Conservation (phyloP, 2,888 invertebrate species). For the Diloba caeruleocephala region DNA sequence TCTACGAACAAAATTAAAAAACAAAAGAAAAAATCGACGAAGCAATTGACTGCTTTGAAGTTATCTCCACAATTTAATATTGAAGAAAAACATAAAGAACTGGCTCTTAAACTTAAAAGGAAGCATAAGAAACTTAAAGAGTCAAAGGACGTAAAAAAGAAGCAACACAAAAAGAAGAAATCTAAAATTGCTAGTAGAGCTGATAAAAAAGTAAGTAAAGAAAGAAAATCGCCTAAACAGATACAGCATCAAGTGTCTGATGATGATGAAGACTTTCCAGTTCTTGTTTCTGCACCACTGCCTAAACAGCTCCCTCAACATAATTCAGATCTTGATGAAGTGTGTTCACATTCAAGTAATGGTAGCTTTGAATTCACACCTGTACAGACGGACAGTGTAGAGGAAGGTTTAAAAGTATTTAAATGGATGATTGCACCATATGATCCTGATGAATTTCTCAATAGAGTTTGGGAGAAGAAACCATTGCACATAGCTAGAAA, state of each 20-base stretch:
- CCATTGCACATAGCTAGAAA: conserved; percentile 92
- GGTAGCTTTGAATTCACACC: conserved; percentile 73
- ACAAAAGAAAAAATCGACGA: conserved; percentile 56
- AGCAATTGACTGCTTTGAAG: conserved; percentile 36
- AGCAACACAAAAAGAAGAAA: conserved; percentile 73
- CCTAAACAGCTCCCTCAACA: conserved; percentile 11
- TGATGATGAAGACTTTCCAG: conserved; percentile 65
- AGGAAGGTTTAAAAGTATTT: conserved; percentile 90
- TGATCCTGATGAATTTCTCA: conserved; percentile 89
- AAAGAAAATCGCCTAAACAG: conserved; percentile 28
- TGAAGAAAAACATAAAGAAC: conserved; percentile 55
- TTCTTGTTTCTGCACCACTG: conserved; percentile 53
- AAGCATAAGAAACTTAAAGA: conserved; percentile 67
- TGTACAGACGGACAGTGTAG: conserved; percentile 85
- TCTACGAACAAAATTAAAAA: conserved; percentile 63
- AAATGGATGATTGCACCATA: conserved; percentile 93
- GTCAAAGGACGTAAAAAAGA: conserved; percentile 71
- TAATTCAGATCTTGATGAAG: conserved; percentile 47
- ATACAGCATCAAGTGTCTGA: conserved; percentile 22
- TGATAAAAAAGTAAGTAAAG: conserved; percentile 32
- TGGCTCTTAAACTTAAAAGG: conserved; percentile 70
- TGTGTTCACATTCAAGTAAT: conserved; percentile 60
- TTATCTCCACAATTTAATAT: conserved; percentile 52
- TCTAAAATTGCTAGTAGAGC: conserved; percentile 43
- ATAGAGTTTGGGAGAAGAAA: conserved; percentile 94